Evolutionary conservation across 2,888 invertebrate species (phyloP), one percentile per base, ranked within the genome.

Genomic region (Lasioglossum zephyrum): DNA sequence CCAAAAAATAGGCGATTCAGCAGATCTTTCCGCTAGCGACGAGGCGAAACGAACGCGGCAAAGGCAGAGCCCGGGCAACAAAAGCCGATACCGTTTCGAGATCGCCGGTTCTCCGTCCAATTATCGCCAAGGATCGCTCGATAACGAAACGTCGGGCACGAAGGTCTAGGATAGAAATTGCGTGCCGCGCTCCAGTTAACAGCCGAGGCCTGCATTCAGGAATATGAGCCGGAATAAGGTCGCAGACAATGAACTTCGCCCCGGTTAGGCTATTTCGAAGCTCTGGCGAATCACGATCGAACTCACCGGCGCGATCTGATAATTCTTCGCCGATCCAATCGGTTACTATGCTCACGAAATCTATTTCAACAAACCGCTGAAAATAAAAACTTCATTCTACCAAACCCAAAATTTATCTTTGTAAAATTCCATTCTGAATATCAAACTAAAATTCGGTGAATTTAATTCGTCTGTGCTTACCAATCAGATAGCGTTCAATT

Each of bases 151-250:
- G 82, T 80, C 81, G 36, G 72, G n/a, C 85, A 77, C 86, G 87
- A 91, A 91, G 91, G 91, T 91, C 91, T 91, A 91, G 91, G 91
- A 91, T 91, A 91, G 89, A 87, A 89, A 89, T 91, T 90, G 91
- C 91, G 89, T 91, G 91, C 81, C 63, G 72, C 57, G 80, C 75
- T 78, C 79, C 91, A 87, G 85, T 90, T 89, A 89, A 85, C 82
- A 73, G 79, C 73, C 86, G 76, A 80, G 82, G 88, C 70, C 81
- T 84, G 87, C 84, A 85, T 86, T 86, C 79, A 74, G 73, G 47
- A 72, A 79, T 77, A 63, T 69, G 57, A 76, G 49, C 60, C 75
- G 73, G 84, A 89, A 89, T 85, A 84, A 90, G 88, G 84, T 91
- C 90, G 84, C 76, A 87, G 89, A 82, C 90, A 90, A 88, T 91